Evolutionary conservation across 2,113 vertebrate species (phyloP).

Genomic region (Callopanchax toddi): DNA sequence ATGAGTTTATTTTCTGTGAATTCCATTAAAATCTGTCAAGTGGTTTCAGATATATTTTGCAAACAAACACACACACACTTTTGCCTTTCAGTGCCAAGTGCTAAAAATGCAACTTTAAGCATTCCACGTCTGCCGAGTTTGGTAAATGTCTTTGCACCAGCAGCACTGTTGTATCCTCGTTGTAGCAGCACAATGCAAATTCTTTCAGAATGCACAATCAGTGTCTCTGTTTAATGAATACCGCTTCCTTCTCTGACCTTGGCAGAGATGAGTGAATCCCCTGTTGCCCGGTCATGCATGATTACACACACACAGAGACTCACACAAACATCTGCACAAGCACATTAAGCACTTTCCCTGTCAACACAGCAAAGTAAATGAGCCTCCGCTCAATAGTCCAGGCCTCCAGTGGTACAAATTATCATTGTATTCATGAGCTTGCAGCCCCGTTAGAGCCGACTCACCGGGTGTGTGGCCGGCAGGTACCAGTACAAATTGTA

Average conservation of each 20-base stretch:
- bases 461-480: constrained; percentile 41
- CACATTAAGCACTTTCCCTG: constrained; percentile 44
- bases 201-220: constrained; percentile 58
- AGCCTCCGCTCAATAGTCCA: constrained; percentile 54
- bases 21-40: too few species aligned
- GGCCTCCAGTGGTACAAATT: constrained; percentile 60
- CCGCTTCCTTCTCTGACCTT: constrained; percentile 69
- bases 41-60: too few species aligned
- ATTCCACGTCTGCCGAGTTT: constrained; percentile 24
- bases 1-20: too few species aligned
- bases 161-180: constrained; percentile 38
- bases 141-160: constrained; percentile 45
- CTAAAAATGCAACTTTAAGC: constrained; percentile 10
- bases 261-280: constrained; percentile 59
- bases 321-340: constrained; percentile 29
- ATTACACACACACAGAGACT: constrained; percentile 38
- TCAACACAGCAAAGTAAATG: constrained; percentile 56
- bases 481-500: constrained; percentile 52
- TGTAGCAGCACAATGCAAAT: constrained; percentile 54
- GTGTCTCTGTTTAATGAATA: constrained; percentile 56
- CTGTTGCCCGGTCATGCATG: constrained; percentile 39
- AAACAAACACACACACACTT: too few species aligned
- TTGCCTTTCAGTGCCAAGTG: too few species aligned
- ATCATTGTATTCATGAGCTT: constrained; percentile 68
- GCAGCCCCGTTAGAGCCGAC: constrained; percentile 41